These are phyloP conservation scores for Bimastos eiseni DNA, from an alignment of 2,888 invertebrate genomes.

Conservation along the genomic window DNA sequence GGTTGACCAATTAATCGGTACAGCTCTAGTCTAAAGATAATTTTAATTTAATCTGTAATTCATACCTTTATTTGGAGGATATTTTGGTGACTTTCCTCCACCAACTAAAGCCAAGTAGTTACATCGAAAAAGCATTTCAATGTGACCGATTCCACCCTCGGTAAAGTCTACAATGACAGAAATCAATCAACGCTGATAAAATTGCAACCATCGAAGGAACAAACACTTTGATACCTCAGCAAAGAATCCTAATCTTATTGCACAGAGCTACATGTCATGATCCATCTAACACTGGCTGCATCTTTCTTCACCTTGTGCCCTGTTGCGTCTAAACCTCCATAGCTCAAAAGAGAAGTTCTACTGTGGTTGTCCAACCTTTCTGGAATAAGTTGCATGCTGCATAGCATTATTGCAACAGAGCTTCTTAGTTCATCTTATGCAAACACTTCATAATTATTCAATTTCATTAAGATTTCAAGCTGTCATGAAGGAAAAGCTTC, in stretches of 20 bases:
- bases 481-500: not conserved
- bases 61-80: constrained; percentile 83
- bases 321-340: not conserved
- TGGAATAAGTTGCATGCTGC: too few relatives aligned
- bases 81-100: constrained; percentile 86
- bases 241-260: not conserved
- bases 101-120: constrained; percentile 90
- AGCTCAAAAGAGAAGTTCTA: not conserved
- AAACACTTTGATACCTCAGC: not conserved
- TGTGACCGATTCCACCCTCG: constrained; percentile 88
- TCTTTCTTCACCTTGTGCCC: not conserved
- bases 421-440: not conserved
- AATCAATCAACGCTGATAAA: not conserved
- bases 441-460: not conserved
- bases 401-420: too few relatives aligned
- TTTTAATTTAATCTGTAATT: not conserved
- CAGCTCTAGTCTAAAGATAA: too few relatives aligned
- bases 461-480: not conserved
- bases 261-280: too few relatives aligned
- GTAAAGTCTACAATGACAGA: constrained; percentile 71
- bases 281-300: too few relatives aligned
- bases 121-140: constrained; percentile 96
- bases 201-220: not conserved
- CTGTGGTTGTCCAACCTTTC: not conserved
- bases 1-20: too few relatives aligned